Evolutionary conservation across 2,888 invertebrate genomes (phyloP).

Genomic region (Andrena haemorrhoa): DNA sequence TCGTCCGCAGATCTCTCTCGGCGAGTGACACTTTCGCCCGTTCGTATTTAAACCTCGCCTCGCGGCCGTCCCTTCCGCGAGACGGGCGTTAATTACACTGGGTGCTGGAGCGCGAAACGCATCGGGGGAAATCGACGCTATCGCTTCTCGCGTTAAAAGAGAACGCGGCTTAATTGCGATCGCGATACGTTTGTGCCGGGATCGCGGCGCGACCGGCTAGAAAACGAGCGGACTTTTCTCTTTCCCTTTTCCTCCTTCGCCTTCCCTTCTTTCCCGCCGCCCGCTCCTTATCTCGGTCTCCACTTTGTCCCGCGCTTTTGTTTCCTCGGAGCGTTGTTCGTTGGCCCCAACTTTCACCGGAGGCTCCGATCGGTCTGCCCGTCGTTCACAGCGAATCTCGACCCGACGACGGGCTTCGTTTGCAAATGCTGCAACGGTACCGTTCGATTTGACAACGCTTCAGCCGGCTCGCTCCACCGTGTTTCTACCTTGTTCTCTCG

Average conservation of each 20-base stretch:
- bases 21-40: slow-evolving; percentile 29
- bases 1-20: slow-evolving; percentile 14
- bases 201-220: slow-evolving; percentile 49
- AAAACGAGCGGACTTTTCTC: slow-evolving; percentile 37
- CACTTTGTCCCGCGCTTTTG: slow-evolving; percentile 19
- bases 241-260: background rate
- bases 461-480: background rate
- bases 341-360: slow-evolving; percentile 60
- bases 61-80: slow-evolving; percentile 1
- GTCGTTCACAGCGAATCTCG: background rate
- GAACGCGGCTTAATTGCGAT: slow-evolving; percentile 63
- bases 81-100: slow-evolving; percentile 61
- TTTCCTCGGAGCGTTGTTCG: slow-evolving; percentile 27
- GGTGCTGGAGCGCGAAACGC: slow-evolving; percentile 43
- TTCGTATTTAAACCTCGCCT: slow-evolving; percentile 25
- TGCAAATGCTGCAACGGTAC: background rate
- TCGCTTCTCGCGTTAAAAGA: slow-evolving; percentile 37
- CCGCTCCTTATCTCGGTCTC: background rate
- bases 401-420: background rate
- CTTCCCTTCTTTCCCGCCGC: background rate
- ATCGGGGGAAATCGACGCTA: slow-evolving; percentile 64
- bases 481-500: background rate
- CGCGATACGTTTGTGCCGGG: slow-evolving; percentile 64
- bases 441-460: background rate
- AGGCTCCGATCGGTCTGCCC: slow-evolving; percentile 20